Base-by-base conservation (phyloP, 2,888 invertebrate genomes). In the Ptychoptera albimana region DNA sequence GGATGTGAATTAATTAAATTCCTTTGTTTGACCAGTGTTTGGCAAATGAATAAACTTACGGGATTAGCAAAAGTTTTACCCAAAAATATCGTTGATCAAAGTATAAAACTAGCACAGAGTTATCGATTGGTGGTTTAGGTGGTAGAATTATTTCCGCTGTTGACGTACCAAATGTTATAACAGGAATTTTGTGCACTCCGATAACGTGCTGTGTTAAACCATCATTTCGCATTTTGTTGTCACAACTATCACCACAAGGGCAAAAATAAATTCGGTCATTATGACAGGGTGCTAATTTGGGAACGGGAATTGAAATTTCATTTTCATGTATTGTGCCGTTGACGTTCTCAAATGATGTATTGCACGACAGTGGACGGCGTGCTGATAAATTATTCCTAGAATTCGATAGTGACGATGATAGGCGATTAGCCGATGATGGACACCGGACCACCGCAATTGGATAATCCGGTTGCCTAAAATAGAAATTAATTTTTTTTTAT, bases 121-220 rank as follows among this genome's bases (percentile, higher is more conserved):
- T 49, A 43, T 55, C 53, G 45, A 57, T 51, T 16, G 56, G 54
- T 39, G 52, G 48, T 29, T 49, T 52, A 48, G 55, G 50, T 44
- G 57, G 57, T 44, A 57, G 47, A 38, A 54, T 49, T n/a, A 58
- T 49, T 46, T 54, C 53, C 37, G 53, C 53, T 37, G 52, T 50
- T 31, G 52, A 51, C 30, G 46, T 48, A 14, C 52, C 54, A 48
- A 52, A 55, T 45, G 51, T 52, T 44, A 55, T 49, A 45, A 55
- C 52, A 44, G 56, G 54, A 44, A 48, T 47, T 45, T 53, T 49
- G 48, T 57, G 57, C 45, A 50, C 48, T 45, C 51, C 51, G 50
- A 50, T 56, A 46, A 56, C 48, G 48, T 57, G 56, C 10, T 51
- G 49, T 43, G 51, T 50, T 42, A 42, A 23, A 34, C n/a, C 2